Percentiles rank a stretch among this genome's conserved stretches.
Evolutionary conservation across 2,797 vertebrate genomes (phyloP).

Genomic region (Pseudotriccus pelzelni): DNA sequence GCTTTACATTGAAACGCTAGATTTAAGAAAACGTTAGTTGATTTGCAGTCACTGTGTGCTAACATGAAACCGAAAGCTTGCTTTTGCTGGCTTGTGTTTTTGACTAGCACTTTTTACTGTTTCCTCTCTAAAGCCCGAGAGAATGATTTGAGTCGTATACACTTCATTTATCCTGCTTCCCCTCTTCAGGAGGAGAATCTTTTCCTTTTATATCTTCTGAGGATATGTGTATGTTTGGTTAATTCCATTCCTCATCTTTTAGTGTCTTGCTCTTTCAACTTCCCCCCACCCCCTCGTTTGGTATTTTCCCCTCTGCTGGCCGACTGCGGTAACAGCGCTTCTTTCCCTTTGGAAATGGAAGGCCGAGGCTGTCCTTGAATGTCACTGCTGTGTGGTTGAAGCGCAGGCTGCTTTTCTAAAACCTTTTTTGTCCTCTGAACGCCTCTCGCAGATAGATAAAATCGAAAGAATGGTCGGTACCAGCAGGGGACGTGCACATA

Average conservation of each 20-base stretch:
- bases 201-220: neutral
- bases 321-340: neutral
- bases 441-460: neutral
- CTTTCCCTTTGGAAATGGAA: neutral
- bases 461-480: neutral
- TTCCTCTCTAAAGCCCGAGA: neutral
- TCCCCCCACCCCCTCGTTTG: neutral
- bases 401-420: neutral
- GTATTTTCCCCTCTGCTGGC: conserved; percentile 65
- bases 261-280: neutral
- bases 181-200: neutral
- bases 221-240: neutral
- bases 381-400: neutral
- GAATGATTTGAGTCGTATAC: neutral
- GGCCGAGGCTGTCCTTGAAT: neutral
- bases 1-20: neutral
- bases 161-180: neutral
- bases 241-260: neutral
- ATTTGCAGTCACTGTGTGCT: neutral
- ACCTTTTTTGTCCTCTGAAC: neutral
- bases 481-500: neutral
- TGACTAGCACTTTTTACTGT: neutral
- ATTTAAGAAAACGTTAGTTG: neutral
- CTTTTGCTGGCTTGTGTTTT: neutral
- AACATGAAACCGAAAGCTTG: neutral